A percentile compares a stretch with the other conserved stretches of the same genome.
Conservation (phyloP, 1,140 invertebrate genomes). For the Tenebrio molitor region DNA sequence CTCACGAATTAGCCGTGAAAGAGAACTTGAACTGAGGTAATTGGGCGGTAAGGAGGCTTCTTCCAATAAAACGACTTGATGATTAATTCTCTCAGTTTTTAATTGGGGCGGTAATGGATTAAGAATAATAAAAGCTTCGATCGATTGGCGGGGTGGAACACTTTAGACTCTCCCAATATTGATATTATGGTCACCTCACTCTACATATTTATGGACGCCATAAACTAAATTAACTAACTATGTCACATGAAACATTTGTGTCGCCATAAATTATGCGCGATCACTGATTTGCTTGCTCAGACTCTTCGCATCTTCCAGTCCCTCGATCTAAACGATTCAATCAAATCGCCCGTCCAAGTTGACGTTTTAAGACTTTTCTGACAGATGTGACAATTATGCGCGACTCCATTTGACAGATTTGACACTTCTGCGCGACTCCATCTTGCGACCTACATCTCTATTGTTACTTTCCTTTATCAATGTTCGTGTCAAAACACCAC, state of each 20-base stretch:
- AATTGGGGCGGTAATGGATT: conserved; percentile 16
- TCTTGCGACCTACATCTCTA: conserved; percentile 20
- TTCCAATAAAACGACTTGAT: conserved; percentile 2
- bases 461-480: conserved; percentile 23
- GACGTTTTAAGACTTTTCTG: too few relatives aligned
- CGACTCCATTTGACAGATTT: too few relatives aligned
- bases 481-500: background rate
- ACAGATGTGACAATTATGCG: too few relatives aligned
- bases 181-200: too few relatives aligned
- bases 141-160: too few relatives aligned
- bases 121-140: conserved; percentile 1
- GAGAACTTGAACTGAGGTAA: conserved; percentile 15
- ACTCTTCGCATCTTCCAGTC: too few relatives aligned
- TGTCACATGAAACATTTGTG: conserved; percentile 4
- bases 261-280: conserved; percentile 17
- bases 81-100: background rate
- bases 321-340: too few relatives aligned
- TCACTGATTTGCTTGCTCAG: conserved; percentile 11
- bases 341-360: too few relatives aligned
- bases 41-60: conserved; percentile 2
- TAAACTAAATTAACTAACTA: conserved; percentile 26
- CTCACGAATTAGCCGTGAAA: conserved; percentile 26
- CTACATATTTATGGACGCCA: conserved; percentile 3
- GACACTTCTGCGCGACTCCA: too few relatives aligned
- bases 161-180: too few relatives aligned